Evolutionary conservation across 2,888 invertebrate genomes (phyloP).

Genomic region (Drosophila falleni): DNA sequence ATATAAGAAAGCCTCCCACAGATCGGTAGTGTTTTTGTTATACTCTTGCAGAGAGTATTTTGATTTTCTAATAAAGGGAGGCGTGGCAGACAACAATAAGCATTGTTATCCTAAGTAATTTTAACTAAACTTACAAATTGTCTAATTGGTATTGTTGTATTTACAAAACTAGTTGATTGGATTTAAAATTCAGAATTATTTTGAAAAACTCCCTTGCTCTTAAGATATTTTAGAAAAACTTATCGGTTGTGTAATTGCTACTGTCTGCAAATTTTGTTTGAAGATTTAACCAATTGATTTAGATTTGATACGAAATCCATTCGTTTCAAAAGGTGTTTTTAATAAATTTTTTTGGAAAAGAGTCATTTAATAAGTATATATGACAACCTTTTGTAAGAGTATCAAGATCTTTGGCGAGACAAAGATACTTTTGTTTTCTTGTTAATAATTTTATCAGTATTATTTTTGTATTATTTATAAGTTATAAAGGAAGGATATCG

Average conservation of each 20-base stretch:
- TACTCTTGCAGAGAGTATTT: not conserved
- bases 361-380: too few species aligned
- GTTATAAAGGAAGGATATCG: slow-evolving; percentile 24
- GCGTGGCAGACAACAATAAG: not conserved
- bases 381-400: not conserved
- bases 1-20: slow-evolving; percentile 34
- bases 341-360: not conserved
- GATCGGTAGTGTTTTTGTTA: slow-evolving; percentile 19
- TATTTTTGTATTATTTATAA: slow-evolving; percentile 11
- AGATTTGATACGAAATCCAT: not conserved
- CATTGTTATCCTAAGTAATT: not conserved
- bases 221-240: not conserved
- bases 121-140: not conserved
- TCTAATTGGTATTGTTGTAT: not conserved
- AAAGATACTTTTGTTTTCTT: not conserved
- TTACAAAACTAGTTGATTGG: too few species aligned
- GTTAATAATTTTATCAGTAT: not conserved
- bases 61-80: not conserved
- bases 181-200: not conserved
- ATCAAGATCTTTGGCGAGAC: not conserved
- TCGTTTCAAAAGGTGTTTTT: not conserved
- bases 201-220: not conserved
- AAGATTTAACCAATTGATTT: not conserved
- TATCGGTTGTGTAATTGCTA: not conserved
- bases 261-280: too few species aligned